Evolutionary conservation across 30 jellyfish, hydroid and myxozoan species (phyloP).

Genomic region (Chironex yamaguchii): DNA sequence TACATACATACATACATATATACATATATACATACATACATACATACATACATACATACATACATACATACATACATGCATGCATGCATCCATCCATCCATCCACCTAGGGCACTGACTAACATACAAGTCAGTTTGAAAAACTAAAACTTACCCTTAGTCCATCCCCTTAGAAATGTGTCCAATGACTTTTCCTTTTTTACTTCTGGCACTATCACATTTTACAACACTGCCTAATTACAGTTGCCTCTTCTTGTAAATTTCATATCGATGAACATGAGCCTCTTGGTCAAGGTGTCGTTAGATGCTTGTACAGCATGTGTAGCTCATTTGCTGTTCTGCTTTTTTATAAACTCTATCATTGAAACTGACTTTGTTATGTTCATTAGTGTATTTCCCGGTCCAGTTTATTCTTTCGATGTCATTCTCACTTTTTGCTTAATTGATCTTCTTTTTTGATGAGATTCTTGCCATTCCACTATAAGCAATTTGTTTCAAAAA

Average conservation of each 20-base stretch:
- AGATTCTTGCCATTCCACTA: neutral
- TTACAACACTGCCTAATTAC: neutral
- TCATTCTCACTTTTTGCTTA: neutral
- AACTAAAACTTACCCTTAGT: neutral
- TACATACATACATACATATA: no score
- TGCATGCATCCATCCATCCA: neutral
- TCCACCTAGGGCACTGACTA: neutral
- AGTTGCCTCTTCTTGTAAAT: neutral
- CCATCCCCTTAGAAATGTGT: neutral
- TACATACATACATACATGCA: neutral
- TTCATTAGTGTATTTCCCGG: neutral
- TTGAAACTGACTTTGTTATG: neutral
- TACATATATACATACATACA: no score
- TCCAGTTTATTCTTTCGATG: neutral
- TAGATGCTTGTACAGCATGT: neutral
- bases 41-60: neutral
- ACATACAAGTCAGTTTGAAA: neutral
- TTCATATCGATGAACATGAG: neutral
- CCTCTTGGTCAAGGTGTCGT: neutral
- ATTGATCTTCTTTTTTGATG: neutral
- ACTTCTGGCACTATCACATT: neutral
- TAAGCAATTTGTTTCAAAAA: neutral
- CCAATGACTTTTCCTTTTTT: neutral
- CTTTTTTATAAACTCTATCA: neutral
- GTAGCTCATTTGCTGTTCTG: neutral